Evolutionary conservation across 2,797 vertebrate species (phyloP), one percentile per base, ranked within the genome.

Genomic region (Sebastes matsubarae): DNA sequence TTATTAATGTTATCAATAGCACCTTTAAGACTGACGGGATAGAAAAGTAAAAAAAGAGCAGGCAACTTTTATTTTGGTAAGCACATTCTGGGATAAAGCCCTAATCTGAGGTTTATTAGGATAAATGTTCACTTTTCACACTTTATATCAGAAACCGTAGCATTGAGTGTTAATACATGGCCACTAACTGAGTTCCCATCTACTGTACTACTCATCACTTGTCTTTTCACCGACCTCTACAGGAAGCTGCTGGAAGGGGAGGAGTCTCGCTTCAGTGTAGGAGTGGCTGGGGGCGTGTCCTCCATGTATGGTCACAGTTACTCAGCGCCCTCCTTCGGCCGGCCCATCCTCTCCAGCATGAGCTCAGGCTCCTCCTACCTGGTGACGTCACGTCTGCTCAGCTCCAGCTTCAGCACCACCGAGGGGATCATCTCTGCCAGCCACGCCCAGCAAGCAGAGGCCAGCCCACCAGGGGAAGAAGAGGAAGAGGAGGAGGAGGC

Each of bases 191-290:
- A 75, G 3, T 6, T 64, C 20, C 20, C 1, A 29, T 80, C 24
- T 52, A 24, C 32, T 59, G 25, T 22, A 25, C 2, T 6, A 30
- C 32, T 54, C 24, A 30, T 50, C 10, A 4, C 14, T 14, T 77
- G 25, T 76, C 46, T 70, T 77, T 60, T 76, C 50, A 9, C 14
- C 38, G 2, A 38, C 34, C 59, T 54, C 18, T 61, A 72, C 91
- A 99, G 98, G 90, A 99, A 99, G 72, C 95, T 99, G 11, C 89
- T 99, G 93, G 98, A 99, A 93, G 98, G 98, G 7, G 98, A 99
- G 69, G 98, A 99, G 93, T 97, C 97, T 74, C 95, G 97, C 27
- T 97, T 99, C 61, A 97, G 93, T 14, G 97, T 97, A 4, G 95
- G 95, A 3, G 25, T 87, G 82, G 38, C 71, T 2, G 97, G 97